Evolutionary conservation across 2,888 invertebrate genomes (phyloP).

Genomic region (Noctua janthe): DNA sequence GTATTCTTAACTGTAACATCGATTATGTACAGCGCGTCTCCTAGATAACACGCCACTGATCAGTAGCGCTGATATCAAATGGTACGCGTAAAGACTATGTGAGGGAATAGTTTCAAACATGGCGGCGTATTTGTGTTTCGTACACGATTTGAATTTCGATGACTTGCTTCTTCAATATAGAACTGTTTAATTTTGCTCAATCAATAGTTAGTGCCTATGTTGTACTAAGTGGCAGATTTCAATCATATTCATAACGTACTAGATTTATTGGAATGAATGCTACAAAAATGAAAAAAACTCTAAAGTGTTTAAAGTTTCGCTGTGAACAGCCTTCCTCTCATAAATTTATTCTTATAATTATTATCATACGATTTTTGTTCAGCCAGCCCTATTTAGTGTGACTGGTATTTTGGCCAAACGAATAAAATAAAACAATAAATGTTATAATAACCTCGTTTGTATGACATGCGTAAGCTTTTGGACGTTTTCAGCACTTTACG

Average conservation of each 20-base stretch:
- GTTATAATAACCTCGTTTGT: neutral
- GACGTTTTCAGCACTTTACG: neutral
- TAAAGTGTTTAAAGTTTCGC: neutral
- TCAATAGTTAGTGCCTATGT: neutral
- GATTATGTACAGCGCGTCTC: slow-evolving; percentile 18
- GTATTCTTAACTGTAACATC: slow-evolving; percentile 10
- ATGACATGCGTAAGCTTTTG: neutral
- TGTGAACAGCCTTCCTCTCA: neutral
- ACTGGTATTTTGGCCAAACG: neutral
- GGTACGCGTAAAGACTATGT: neutral
- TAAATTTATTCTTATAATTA: no score
- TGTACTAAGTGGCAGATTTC: neutral
- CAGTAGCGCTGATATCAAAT: neutral
- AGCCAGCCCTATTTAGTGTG: no score
- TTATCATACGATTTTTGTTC: no score
- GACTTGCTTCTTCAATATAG: slow-evolving; percentile 13
- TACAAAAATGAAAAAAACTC: neutral
- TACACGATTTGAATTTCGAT: slow-evolving; percentile 24
- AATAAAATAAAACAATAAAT: no score
- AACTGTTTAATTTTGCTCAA: neutral
- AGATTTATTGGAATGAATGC: neutral
- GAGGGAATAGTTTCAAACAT: slow-evolving; percentile 21
- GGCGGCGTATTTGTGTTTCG: slow-evolving; percentile 19
- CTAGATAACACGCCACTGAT: slow-evolving; percentile 13
- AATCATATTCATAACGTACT: neutral